Conservation (phyloP, 2,113 vertebrate genomes). For the Merops nubicus region DNA sequence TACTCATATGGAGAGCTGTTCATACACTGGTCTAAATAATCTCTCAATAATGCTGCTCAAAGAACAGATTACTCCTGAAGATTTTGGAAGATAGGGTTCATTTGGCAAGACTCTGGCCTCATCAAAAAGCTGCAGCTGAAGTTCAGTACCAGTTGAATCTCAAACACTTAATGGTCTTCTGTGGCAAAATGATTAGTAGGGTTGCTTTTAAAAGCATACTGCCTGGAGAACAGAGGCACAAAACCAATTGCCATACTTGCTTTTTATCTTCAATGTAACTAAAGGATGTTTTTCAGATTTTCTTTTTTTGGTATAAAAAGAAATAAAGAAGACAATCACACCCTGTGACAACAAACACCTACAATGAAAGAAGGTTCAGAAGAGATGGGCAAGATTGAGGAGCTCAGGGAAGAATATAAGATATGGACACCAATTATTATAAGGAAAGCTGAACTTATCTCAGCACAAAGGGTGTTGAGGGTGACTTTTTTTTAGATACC, state of each 20-base stretch:
- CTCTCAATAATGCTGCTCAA: neutral
- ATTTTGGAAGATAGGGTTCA: neutral
- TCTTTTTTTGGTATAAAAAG: neutral
- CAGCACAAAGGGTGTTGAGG: neutral
- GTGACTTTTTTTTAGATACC: neutral
- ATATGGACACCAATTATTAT: neutral
- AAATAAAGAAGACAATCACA: neutral
- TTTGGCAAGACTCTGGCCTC: neutral
- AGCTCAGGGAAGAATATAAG: neutral
- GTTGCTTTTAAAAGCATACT: neutral
- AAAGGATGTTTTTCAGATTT: neutral
- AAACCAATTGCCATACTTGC: neutral
- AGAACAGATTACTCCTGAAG: neutral
- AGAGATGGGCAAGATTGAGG: neutral
- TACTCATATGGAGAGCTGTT: neutral
- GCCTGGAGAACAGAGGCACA: neutral
- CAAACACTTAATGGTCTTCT: neutral
- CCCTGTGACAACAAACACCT: neutral
- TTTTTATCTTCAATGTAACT: neutral
- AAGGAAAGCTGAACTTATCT: neutral
- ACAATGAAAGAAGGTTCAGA: neutral
- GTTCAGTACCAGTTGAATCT: neutral
- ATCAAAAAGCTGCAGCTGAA: neutral
- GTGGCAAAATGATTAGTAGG: neutral
- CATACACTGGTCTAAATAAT: neutral